Evolutionary conservation across 2,888 invertebrate genomes (phyloP).

Genomic region (Drepana falcataria): DNA sequence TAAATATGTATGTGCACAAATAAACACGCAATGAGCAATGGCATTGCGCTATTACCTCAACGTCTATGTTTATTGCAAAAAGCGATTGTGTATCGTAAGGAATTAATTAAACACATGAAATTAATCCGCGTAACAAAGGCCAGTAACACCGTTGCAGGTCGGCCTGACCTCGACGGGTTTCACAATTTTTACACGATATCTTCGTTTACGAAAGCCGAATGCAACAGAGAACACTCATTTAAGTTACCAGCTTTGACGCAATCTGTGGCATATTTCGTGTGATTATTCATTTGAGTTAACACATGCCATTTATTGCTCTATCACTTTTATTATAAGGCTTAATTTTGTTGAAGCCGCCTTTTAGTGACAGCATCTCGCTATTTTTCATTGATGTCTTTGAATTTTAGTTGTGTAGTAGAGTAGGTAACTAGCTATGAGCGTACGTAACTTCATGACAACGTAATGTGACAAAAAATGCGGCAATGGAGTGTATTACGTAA

Average conservation of each 20-base stretch:
- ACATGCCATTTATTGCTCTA: constrained; percentile 18
- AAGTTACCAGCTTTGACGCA: constrained; percentile 34
- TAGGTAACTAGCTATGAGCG: no score
- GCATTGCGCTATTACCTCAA: not conserved
- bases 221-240: constrained; percentile 46
- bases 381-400: constrained; percentile 20
- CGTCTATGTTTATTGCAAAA: constrained; percentile 16
- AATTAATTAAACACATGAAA: constrained; percentile 41
- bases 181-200: constrained; percentile 64
- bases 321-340: constrained; percentile 11
- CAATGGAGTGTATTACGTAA: constrained; percentile 13
- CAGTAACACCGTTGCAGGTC: constrained; percentile 24
- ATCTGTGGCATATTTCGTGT: constrained; percentile 26
- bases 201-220: constrained; percentile 63
- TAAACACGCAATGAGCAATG: not conserved
- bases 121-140: constrained; percentile 48
- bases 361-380: constrained; percentile 10
- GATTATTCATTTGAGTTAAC: constrained; percentile 23
- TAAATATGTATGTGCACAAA: constrained; percentile 3
- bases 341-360: constrained; percentile 10
- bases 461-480: constrained; percentile 22
- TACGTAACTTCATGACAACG: constrained; percentile 12
- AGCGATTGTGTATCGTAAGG: constrained; percentile 20
- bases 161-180: constrained; percentile 49
- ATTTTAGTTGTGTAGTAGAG: constrained; percentile 12